Percentiles rank a stretch among this genome's conserved stretches.
phyloP scores from a whole-genome alignment of 92 coral and sea anemone genomes.

The Plumapathes pennacea region DNA sequence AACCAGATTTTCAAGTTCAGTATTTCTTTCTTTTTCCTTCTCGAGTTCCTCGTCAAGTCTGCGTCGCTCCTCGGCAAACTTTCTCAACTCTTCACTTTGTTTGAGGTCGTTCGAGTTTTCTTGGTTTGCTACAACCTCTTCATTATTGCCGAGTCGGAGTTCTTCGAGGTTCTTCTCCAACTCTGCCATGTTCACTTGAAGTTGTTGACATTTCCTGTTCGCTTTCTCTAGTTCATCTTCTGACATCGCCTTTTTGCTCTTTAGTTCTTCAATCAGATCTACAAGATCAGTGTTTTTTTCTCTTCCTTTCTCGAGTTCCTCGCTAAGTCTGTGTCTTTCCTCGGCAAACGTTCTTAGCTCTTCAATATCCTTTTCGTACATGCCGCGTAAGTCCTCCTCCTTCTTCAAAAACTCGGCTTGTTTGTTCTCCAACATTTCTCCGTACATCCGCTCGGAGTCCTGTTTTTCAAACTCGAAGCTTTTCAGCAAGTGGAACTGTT shows the following conservation, averaged over 20 bases:
- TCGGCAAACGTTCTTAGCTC: constrained; percentile 25
- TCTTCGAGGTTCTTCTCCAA: constrained; percentile 9
- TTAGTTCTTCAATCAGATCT: constrained; percentile 43
- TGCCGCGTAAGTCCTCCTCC: constrained; percentile 27
- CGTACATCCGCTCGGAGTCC: constrained; percentile 65
- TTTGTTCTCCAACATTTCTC: constrained; percentile 45
- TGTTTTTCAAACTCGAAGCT: constrained; percentile 85
- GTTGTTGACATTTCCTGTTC: constrained; percentile 24
- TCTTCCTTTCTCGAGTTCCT: constrained; percentile 44
- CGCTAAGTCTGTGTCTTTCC: constrained; percentile 25
- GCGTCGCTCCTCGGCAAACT: constrained; percentile 17
- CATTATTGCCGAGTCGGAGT: no score
- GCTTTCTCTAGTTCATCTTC: constrained; percentile 52
- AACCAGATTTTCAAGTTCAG: constrained; percentile 39
- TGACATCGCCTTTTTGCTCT: constrained; percentile 49
- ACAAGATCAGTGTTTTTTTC: constrained; percentile 37
- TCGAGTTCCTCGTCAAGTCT: constrained; percentile 5
- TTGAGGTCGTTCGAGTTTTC: constrained; percentile 1
- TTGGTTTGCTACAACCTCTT: constrained; percentile 8
- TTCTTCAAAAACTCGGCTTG: constrained; percentile 61
- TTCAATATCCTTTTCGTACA: constrained; percentile 38
- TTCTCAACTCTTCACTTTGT: constrained; percentile 25
- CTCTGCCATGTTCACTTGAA: constrained; percentile 2
- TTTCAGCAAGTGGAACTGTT: constrained; percentile 71
- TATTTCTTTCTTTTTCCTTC: background rate